Base-by-base conservation (phyloP, 1,140 invertebrate genomes). In the Antheraea pernyi region DNA sequence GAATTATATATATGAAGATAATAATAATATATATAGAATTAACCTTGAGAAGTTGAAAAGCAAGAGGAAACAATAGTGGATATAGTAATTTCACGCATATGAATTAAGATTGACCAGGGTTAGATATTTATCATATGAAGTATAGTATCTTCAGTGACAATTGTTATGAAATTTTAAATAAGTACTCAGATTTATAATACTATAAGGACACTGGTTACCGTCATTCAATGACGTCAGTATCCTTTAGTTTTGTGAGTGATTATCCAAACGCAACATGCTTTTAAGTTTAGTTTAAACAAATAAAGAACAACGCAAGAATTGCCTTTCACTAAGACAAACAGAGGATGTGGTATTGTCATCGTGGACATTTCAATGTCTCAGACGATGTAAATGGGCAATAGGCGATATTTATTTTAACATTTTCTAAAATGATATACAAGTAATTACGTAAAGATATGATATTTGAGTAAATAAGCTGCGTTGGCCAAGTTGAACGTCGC, bases 251-350 rank as follows among this genome's bases (percentile, higher is more conserved):
- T 53, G 13, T 16, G 6, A n/a, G 11, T 53, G 46, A 53, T 53
- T 53, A 53, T 1, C 46, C 46, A 53, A 53, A 53, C 46, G 46
- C 4, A 53, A 53, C 46, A 53, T 81, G 82, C 79, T 84, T 86
- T 85, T 83, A 85, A 83, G 78, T 83, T 85, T 83, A 72, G 75
- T 70, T 80, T 77, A 85, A 83, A 83, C 82, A 88, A 87, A 87
- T 53, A 81, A 80, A 75, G 60, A 71, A 70, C 70, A 79, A 79
- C 79, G 81, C 75, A 82, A 89, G 82, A 88, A 84, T 87, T 68
- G 82, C 77, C 84, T 87, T 88, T 88, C 85, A 75, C 84, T 80
- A 78, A 83, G 73, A 85, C 85, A 91, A 89, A 91, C 85, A 87
- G 79, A 89, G 87, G 89, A 90, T 89, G 82, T 82, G 81, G 77